phyloP scores from a whole-genome alignment of 2,797 vertebrate species.

The Buphagus erythrorhynchus region DNA sequence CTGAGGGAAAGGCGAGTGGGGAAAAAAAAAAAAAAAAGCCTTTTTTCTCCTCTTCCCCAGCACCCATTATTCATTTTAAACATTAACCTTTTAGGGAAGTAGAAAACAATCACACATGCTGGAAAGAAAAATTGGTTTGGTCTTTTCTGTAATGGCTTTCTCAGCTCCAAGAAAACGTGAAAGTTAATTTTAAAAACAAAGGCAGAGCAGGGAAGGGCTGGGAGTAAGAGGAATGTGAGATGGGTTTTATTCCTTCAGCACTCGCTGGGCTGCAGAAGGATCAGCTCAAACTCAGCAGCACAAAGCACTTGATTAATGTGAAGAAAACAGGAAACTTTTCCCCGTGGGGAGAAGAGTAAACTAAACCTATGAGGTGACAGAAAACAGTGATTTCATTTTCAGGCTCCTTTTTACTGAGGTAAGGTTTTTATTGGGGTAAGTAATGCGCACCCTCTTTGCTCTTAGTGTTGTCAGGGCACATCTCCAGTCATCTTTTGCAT shows the following conservation, averaged over 20 bases:
- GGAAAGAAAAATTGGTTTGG: slow-evolving; percentile 40
- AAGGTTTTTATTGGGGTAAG: neutral
- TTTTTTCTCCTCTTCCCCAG: neutral
- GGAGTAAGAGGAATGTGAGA: neutral
- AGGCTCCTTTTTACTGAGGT: neutral
- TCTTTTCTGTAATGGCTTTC: slow-evolving; percentile 51
- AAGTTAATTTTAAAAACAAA: slow-evolving; percentile 44
- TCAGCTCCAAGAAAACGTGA: neutral
- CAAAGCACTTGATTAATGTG: neutral
- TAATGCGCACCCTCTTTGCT: neutral
- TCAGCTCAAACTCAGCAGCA: neutral
- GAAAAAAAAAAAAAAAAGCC: neutral
- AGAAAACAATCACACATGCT: slow-evolving; percentile 33
- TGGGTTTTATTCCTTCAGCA: neutral
- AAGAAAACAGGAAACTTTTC: neutral
- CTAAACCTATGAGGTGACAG: neutral
- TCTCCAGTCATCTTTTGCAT: neutral
- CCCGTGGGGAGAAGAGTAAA: neutral
- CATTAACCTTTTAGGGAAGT: slow-evolving; percentile 57
- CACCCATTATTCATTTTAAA: slow-evolving; percentile 33
- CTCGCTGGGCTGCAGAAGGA: neutral
- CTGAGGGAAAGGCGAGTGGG: neutral
- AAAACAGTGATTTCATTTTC: neutral
- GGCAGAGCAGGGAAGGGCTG: neutral
- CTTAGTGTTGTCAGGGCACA: neutral